phyloP scores from a whole-genome alignment of 1,140 invertebrate genomes.

The Nilaparvata lugens region DNA sequence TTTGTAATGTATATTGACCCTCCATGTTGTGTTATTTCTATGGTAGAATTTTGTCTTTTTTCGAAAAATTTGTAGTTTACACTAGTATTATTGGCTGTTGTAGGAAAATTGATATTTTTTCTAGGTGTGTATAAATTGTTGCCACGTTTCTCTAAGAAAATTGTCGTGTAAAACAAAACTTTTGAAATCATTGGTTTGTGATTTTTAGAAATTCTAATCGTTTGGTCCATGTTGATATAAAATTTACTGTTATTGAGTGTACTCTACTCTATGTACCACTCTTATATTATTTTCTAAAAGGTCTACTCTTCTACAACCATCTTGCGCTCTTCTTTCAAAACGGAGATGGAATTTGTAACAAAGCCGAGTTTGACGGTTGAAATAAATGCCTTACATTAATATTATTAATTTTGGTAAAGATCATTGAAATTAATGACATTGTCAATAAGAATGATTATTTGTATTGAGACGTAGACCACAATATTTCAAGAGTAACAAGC shows the following conservation, averaged over 20 bases:
- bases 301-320: no score
- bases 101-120: background rate
- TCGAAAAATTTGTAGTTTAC: background rate
- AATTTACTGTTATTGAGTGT: background rate
- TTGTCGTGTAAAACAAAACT: background rate
- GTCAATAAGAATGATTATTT: no score
- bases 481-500: no score
- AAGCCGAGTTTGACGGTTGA: background rate
- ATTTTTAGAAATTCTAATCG: background rate
- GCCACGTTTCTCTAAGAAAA: background rate
- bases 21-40: conserved; percentile 1
- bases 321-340: no score
- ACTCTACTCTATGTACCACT: no score
- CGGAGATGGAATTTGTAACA: background rate
- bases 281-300: no score
- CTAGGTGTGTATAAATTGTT: background rate
- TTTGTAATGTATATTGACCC: background rate
- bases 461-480: no score
- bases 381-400: conserved; percentile 2
- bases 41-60: background rate
- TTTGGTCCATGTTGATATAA: background rate
- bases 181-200: background rate
- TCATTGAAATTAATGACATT: no score
- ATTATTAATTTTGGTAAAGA: no score
- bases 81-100: conserved; percentile 1